These are phyloP conservation scores for Fregata magnificens DNA, from an alignment of 2,113 vertebrate species.

Conservation along the genomic window DNA sequence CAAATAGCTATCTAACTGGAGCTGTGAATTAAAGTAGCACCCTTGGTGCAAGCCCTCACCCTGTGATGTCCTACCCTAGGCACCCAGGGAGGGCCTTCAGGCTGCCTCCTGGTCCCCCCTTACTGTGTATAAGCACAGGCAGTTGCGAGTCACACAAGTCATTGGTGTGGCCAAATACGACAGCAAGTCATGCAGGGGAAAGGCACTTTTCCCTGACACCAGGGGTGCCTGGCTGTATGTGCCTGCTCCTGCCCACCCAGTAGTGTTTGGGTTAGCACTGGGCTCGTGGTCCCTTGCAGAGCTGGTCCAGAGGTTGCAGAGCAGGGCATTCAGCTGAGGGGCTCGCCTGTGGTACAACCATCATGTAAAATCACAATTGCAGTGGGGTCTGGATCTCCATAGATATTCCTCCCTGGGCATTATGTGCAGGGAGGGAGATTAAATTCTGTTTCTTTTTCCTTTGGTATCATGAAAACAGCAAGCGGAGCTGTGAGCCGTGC, in stretches of 20 bases:
- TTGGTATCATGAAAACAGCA: not conserved
- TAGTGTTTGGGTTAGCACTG: not conserved
- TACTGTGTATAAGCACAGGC: not conserved
- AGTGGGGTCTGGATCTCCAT: fast-evolving
- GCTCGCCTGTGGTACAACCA: too few relatives aligned
- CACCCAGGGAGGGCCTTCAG: not conserved
- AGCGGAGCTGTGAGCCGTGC: not conserved
- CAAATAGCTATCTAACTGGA: not conserved
- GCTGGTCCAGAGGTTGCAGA: not conserved
- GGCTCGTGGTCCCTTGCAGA: not conserved
- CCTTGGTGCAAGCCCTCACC: not conserved
- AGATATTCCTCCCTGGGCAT: not conserved
- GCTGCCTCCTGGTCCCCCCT: not conserved
- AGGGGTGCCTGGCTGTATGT: not conserved
- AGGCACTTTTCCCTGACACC: not conserved
- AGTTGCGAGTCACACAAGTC: not conserved
- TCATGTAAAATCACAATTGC: not conserved
- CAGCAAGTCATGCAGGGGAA: not conserved
- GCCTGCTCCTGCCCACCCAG: not conserved
- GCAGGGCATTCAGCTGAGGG: not conserved
- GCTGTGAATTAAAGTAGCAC: not conserved
- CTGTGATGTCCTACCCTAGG: not conserved
- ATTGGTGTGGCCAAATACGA: fast-evolving
- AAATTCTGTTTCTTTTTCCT: not conserved
- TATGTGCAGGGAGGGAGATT: not conserved